Percentiles rank a stretch among this genome's conserved stretches.
These are phyloP conservation scores for Stenurella melanura DNA, from an alignment of 2,888 invertebrate species.

Conservation along the genomic window DNA sequence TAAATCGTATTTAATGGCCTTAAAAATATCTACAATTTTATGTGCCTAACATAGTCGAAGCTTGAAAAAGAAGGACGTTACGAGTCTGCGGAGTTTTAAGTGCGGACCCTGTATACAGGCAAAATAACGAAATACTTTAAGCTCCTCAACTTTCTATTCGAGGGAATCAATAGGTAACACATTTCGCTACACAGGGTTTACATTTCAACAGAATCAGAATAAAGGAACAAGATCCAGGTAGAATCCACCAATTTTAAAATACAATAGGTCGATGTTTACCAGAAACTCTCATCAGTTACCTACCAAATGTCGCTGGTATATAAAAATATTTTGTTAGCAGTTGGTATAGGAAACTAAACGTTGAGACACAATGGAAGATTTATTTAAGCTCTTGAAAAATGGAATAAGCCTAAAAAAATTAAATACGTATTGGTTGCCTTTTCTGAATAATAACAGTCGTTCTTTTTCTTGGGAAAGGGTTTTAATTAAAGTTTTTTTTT, in stretches of 20 bases:
- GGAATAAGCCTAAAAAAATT: too few species aligned
- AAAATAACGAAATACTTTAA: not conserved
- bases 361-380: not conserved
- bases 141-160: not conserved
- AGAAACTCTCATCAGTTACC: not conserved
- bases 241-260: not conserved
- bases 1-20: too few species aligned
- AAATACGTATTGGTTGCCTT: too few species aligned
- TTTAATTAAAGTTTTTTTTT: too few species aligned
- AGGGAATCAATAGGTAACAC: not conserved
- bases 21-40: too few species aligned
- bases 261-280: constrained; percentile 15
- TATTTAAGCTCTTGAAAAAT: not conserved
- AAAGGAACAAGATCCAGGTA: constrained; percentile 18
- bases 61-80: too few species aligned
- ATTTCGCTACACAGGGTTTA: not conserved
- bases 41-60: too few species aligned
- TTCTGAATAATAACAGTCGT: too few species aligned
- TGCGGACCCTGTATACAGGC: too few species aligned
- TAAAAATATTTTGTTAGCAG: constrained; percentile 14
- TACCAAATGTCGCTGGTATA: constrained; percentile 6
- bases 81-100: too few species aligned
- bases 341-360: not conserved
- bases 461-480: too few species aligned
- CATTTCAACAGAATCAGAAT: not conserved